Percentiles rank a stretch among this genome's conserved stretches.
phyloP scores from a whole-genome alignment of 2,888 invertebrate species.

The Stenodema calcarata region DNA sequence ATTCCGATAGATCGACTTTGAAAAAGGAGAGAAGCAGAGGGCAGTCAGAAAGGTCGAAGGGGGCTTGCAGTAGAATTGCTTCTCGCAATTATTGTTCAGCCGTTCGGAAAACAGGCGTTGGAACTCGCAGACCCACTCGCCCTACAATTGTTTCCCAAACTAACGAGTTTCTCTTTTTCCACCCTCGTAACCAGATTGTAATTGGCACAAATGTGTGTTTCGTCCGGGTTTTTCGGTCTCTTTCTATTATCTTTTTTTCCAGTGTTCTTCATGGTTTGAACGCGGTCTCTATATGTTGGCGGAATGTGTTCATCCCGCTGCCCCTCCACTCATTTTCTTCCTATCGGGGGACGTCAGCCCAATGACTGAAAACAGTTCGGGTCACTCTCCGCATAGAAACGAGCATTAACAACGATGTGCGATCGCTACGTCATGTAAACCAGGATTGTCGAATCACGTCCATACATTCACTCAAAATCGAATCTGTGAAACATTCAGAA shows the following conservation, averaged over 20 bases:
- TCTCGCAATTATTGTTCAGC: constrained; percentile 6
- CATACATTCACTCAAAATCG: neutral
- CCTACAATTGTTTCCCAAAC: constrained; percentile 1
- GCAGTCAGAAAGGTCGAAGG: neutral
- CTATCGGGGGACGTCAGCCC: neutral
- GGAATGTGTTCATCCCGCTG: neutral
- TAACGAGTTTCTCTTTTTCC: constrained; percentile 13
- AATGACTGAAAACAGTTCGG: neutral
- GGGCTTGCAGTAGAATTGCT: neutral
- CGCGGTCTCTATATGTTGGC: neutral
- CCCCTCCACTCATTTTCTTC: no score
- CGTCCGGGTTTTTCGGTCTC: neutral
- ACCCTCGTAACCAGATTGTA: constrained; percentile 7
- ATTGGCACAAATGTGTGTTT: constrained; percentile 13
- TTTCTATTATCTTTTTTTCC: neutral
- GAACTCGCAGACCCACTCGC: neutral
- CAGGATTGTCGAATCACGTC: neutral
- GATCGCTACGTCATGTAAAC: neutral
- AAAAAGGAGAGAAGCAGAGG: neutral
- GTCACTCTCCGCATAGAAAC: neutral
- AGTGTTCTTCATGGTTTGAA: neutral
- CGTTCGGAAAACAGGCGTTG: constrained; percentile 10
- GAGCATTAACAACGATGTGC: neutral
- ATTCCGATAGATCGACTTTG: neutral
- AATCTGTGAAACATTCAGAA: no score